phyloP scores from a whole-genome alignment of 2,797 vertebrate species.

The Onychomys leucogaster region DNA sequence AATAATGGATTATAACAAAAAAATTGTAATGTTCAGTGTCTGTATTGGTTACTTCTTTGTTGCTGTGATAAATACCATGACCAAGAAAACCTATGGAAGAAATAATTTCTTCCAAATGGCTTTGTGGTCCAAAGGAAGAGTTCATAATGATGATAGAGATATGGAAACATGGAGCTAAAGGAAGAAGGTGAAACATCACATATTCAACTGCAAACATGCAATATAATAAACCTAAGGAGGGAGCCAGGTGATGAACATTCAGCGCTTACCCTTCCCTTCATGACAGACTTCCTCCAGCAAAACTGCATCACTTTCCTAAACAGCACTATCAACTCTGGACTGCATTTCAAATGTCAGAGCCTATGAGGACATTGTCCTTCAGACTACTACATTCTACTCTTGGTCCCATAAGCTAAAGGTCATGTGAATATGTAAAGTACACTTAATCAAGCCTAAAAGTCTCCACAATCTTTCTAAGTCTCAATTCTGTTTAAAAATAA shows the following conservation, averaged over 20 bases:
- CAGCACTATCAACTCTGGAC: background rate
- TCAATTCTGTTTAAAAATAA: background rate
- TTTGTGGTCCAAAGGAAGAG: background rate
- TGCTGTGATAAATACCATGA: background rate
- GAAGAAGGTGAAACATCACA: background rate
- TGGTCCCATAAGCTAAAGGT: background rate
- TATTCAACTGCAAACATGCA: background rate
- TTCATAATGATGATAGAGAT: background rate
- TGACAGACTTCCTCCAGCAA: background rate
- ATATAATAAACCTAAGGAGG: background rate
- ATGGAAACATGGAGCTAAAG: background rate
- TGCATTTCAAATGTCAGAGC: background rate
- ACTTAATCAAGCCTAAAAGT: background rate
- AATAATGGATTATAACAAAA: conserved; percentile 1
- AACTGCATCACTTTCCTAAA: background rate
- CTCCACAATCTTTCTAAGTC: background rate
- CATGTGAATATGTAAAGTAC: background rate
- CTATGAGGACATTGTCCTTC: background rate
- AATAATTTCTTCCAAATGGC: background rate
- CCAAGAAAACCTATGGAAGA: background rate
- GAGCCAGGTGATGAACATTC: background rate
- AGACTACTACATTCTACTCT: background rate
- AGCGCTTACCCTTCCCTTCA: background rate
- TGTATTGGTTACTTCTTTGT: background rate
- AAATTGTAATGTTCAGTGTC: background rate